Evolutionary conservation across 2,113 vertebrate genomes (phyloP), one percentile per base, ranked within the genome.

Genomic region (Hucho hucho): DNA sequence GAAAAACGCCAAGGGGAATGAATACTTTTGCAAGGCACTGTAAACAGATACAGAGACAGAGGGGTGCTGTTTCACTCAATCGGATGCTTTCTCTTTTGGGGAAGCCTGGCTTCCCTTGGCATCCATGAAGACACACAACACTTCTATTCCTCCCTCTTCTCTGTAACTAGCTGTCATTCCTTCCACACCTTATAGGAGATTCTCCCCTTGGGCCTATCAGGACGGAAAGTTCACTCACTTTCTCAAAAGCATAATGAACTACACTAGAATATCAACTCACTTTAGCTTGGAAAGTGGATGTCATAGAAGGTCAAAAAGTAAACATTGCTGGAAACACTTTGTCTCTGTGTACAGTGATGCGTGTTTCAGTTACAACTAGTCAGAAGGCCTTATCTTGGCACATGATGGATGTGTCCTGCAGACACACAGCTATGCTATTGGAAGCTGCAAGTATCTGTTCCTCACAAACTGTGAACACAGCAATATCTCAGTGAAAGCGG

Each of bases 141-240:
- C 58, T 1, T 43, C 72, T 69, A 18, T 63, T 67, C 3, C 29
- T 72, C 1, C n/a, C 72, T 73, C 29, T 77, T 77, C 74, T 73
- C 53, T 12, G 80, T 81, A 89, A 87, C 69, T 77, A 43, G 78
- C 64, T 75, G 75, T 70, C 56, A 26, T 75, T 67, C 84, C 78
- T 63, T 79, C 69, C 66, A 43, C 28, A 70, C 37, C 37, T 73
- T 82, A n/a, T 64, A 88, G 78, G 70, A 80, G 72, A 59, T 74
- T 71, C 7, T 72, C 69, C 75, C n/a, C 9, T 24, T 56, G 74
- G 59, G 65, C 28, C 64, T 79, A 53, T 68, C 67, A 79, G 69
- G 75, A 76, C 71, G 56, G 73, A 76, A 73, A 70, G 58, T 32
- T 78, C n/a, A 43, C 61, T 43, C 9, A 43, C 37, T 43, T 43